Conservation (phyloP, 2,113 vertebrate species). For the Phycodurus eques region DNA sequence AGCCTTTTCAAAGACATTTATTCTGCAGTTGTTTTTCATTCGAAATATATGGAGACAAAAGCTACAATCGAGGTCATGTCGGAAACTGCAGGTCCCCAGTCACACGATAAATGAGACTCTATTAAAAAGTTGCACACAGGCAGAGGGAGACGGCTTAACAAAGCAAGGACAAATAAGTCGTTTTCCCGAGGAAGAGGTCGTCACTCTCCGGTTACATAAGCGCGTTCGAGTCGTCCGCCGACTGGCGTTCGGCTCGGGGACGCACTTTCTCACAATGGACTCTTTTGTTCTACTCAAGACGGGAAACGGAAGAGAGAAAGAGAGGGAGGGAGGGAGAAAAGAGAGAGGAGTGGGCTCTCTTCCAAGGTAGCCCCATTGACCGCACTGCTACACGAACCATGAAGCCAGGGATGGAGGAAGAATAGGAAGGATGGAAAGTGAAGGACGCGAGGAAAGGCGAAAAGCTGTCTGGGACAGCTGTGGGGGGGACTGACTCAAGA, state of each 20-base stretch:
- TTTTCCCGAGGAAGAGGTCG: slow-evolving; percentile 3
- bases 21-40: slow-evolving; percentile 3
- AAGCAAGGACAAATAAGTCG: background rate
- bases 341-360: slow-evolving; percentile 14
- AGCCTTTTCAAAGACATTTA: background rate
- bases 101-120: background rate
- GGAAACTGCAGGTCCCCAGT: slow-evolving; percentile 15
- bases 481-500: background rate
- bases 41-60: slow-evolving; percentile 2
- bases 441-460: slow-evolving; percentile 21
- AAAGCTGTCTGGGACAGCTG: slow-evolving; percentile 21
- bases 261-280: slow-evolving; percentile 63
- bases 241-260: slow-evolving; percentile 31
- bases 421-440: slow-evolving; percentile 25
- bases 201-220: slow-evolving; percentile 52
- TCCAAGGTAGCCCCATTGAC: slow-evolving; percentile 41
- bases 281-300: slow-evolving; percentile 63
- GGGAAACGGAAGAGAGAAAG: slow-evolving; percentile 47
- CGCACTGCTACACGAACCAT: slow-evolving; percentile 36
- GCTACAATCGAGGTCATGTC: slow-evolving; percentile 25
- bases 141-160: background rate
- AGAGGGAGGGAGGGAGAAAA: slow-evolving; percentile 6
- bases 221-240: background rate
- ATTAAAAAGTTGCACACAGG: slow-evolving; percentile 1
- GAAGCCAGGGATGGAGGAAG: slow-evolving; percentile 38